A percentile compares a stretch with the other conserved stretches of the same genome.
phyloP scores from a whole-genome alignment of 2,113 vertebrate genomes.

The Accipiter cooperii region DNA sequence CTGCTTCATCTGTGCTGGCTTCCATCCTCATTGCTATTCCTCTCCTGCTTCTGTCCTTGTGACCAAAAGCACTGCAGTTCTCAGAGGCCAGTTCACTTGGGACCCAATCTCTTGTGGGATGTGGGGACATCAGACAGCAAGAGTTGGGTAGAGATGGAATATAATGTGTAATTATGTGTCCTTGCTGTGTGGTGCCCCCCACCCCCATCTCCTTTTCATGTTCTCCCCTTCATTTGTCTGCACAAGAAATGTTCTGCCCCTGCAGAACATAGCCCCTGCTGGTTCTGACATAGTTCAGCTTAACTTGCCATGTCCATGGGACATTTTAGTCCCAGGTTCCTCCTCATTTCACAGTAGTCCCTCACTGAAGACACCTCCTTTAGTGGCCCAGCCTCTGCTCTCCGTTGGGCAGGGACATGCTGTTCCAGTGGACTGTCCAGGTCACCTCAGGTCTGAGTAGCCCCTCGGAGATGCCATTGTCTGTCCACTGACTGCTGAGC shows the following conservation, averaged over 20 bases:
- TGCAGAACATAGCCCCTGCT: not conserved
- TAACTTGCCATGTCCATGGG: not conserved
- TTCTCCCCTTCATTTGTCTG: not conserved
- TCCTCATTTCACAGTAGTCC: not conserved
- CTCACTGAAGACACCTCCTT: not conserved
- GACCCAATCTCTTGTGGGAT: not conserved
- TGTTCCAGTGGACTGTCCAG: not conserved
- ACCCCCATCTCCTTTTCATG: not conserved
- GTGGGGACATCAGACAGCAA: not conserved
- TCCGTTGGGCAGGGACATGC: not conserved
- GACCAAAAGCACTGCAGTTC: not conserved
- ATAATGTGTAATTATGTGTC: not conserved
- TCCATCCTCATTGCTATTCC: not conserved
- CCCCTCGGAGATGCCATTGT: not conserved
- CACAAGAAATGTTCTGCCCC: not conserved
- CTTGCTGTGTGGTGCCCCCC: fast-evolving
- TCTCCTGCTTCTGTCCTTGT: not conserved
- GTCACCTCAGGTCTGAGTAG: not conserved
- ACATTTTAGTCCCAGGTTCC: not conserved
- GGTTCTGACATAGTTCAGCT: not conserved
- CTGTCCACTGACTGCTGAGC: not conserved
- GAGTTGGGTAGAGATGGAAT: not conserved
- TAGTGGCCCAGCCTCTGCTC: not conserved
- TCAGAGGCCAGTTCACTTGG: not conserved
- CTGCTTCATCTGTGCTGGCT: not conserved